Evolutionary conservation across 2,888 invertebrate species (phyloP), one percentile per base, ranked within the genome.

Genomic region (Phalera bucephala): DNA sequence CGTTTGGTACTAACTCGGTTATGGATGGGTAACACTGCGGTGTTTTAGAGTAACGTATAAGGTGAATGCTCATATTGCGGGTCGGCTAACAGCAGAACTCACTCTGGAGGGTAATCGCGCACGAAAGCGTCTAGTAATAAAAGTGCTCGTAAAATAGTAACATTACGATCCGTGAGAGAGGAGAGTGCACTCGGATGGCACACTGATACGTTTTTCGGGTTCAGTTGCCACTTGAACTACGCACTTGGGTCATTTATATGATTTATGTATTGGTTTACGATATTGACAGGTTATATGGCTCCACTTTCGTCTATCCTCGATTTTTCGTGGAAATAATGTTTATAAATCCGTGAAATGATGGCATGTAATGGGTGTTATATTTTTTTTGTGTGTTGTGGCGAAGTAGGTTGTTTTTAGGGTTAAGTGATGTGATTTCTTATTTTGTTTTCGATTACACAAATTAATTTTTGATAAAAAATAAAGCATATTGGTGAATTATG

Each of bases 121-220:
- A 87, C 86, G 88, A 89, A 89, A 89, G 88, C 88, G 88, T 86
- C 84, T 83, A 75, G 88, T 83, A 87, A 88, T 89, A 88, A 88
- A 88, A 87, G 78, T 64, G 80, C 70, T 84, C 87, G 81, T 88
- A 88, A 88, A 88, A 85, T 82, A 81, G 84, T 85, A 84, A 85
- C 77, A 84, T 88, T 86, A 88, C 86, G 87, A 85, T 73, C 80
- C 69, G 78, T 64, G 78, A 83, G 84, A 75, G 58, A 76, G 72
- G 66, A 72, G 79, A 85, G 84, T 84, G 86, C 84, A 82, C 79
- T 83, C 68, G 67, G 80, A 82, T 82, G 80, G 83, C 77, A 81
- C 83, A 75, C 72, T 81, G 84, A 79, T 84, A 86, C 75, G 75
- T 78, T 85, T 80, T 85, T 82, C 72, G 81, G 80, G 69, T 69